A percentile compares a stretch with the other conserved stretches of the same genome.
Conservation (phyloP, 2,888 invertebrate species). For the Melipona bicolor region DNA sequence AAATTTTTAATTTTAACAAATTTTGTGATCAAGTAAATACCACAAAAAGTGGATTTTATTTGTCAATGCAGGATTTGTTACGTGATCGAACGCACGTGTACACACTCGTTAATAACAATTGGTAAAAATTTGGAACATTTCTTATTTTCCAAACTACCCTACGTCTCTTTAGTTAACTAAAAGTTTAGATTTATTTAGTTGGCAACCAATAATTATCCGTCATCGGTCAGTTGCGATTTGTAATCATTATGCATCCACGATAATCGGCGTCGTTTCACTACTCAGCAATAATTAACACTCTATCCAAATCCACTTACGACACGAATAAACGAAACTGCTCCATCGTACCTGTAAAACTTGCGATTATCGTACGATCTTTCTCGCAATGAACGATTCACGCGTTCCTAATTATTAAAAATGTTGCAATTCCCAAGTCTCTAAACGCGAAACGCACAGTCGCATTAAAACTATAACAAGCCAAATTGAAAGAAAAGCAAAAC, state of each 20-base stretch:
- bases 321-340: not conserved
- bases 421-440: not conserved
- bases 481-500: not conserved
- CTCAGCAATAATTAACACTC: not conserved
- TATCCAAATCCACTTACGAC: not conserved
- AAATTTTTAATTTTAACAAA: not conserved
- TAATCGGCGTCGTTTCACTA: not conserved
- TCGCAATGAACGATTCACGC: not conserved
- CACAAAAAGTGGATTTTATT: not conserved
- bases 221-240: not conserved
- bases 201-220: not conserved
- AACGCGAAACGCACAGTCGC: not conserved
- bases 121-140: not conserved
- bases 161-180: not conserved
- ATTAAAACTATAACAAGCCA: conserved; percentile 22
- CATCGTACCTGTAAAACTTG: not conserved
- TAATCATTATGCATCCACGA: not conserved
- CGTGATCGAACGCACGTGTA: not conserved
- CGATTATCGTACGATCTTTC: not conserved
- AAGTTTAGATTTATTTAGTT: not conserved
- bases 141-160: not conserved
- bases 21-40: not conserved
- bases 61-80: not conserved
- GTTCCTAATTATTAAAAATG: not conserved
- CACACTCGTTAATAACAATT: not conserved